Percentiles rank a stretch among this genome's conserved stretches.
Conservation (phyloP, 1,140 invertebrate species). For the Drosophila tsacasi region DNA sequence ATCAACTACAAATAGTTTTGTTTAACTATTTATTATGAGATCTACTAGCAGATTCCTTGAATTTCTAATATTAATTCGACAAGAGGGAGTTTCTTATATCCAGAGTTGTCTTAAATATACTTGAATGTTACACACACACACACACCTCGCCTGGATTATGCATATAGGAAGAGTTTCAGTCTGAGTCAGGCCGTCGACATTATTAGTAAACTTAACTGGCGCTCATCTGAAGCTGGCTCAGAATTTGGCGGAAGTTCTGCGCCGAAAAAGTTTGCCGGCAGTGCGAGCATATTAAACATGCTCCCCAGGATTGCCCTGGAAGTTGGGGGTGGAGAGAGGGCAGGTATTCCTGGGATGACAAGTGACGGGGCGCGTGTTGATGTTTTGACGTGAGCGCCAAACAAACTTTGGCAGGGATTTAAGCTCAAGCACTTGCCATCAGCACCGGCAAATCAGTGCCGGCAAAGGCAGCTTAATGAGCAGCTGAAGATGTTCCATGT, state of each 20-base stretch:
- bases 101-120: neutral
- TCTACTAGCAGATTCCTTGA: neutral
- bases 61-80: neutral
- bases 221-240: conserved; percentile 38
- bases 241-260: conserved; percentile 58
- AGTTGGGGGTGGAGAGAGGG: no score
- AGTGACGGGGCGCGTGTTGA: conserved; percentile 71
- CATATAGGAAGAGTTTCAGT: conserved; percentile 21
- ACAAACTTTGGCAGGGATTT: conserved; percentile 63
- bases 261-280: conserved; percentile 73
- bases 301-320: conserved; percentile 18
- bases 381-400: conserved; percentile 77
- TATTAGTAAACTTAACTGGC: conserved; percentile 80
- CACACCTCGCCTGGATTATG: conserved; percentile 8
- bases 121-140: neutral
- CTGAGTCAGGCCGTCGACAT: conserved; percentile 59
- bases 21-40: neutral
- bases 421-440: conserved; percentile 62
- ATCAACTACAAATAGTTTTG: neutral
- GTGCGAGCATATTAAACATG: conserved; percentile 77
- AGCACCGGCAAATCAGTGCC: conserved; percentile 68
- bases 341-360: conserved; percentile 30
- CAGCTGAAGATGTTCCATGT: conserved; percentile 38
- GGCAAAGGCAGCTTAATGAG: conserved; percentile 66
- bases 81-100: neutral